Percentiles rank a stretch among this genome's conserved stretches.
These are phyloP conservation scores for Morus bassanus DNA, from an alignment of 2,797 vertebrate genomes.

Conservation along the genomic window DNA sequence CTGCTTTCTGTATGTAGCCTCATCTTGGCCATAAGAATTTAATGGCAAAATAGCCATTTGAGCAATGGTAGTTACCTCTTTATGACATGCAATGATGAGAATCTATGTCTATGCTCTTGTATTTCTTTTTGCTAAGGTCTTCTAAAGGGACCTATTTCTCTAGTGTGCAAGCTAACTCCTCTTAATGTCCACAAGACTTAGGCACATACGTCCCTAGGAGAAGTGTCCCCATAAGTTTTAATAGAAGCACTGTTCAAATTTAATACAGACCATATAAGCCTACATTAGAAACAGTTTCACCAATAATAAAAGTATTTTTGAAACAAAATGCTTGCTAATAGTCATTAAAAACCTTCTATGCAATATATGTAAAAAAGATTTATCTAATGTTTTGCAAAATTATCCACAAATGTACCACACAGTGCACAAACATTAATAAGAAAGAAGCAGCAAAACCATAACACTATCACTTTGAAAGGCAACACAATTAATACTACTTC, in stretches of 20 bases:
- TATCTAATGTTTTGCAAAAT: slow-evolving; percentile 58
- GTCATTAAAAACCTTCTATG: slow-evolving; percentile 48
- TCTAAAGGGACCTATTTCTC: not conserved
- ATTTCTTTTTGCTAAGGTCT: not conserved
- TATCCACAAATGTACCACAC: slow-evolving; percentile 55
- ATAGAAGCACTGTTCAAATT: not conserved
- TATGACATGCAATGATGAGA: not conserved
- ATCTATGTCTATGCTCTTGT: not conserved
- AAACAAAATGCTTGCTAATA: slow-evolving; percentile 48
- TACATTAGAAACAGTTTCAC: slow-evolving; percentile 3
- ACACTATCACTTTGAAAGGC: slow-evolving; percentile 56
- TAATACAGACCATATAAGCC: slow-evolving; percentile 10
- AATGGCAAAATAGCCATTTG: not conserved
- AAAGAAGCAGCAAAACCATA: slow-evolving; percentile 37
- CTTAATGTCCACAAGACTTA: not conserved
- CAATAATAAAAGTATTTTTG: slow-evolving; percentile 19
- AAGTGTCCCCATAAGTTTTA: not conserved
- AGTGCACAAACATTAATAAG: slow-evolving; percentile 63
- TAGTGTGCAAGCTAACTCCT: not conserved
- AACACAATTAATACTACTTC: slow-evolving; percentile 59
- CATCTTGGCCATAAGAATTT: not conserved
- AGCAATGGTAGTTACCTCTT: not conserved
- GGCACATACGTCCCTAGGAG: not conserved
- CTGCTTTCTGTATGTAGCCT: not conserved
- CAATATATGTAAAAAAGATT: slow-evolving; percentile 57